Conservation (phyloP, 2,888 invertebrate genomes). For the Lasioglossum vierecki region DNA sequence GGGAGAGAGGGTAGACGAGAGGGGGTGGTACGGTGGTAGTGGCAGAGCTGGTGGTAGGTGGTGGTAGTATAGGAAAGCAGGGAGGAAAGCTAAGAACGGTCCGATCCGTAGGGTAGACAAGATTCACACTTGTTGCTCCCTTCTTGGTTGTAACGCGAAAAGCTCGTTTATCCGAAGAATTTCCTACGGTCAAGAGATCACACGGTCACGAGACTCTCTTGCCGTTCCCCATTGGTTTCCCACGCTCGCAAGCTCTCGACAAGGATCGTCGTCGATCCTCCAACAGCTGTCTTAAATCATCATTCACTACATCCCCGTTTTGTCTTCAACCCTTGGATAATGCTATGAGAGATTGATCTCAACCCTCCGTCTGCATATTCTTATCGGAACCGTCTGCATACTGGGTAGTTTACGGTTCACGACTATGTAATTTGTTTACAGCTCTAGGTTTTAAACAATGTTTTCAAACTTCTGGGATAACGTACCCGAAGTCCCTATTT, state of each 20-base stretch:
- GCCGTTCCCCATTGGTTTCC: neutral
- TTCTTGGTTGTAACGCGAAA: conserved; percentile 66
- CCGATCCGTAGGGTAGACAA: conserved; percentile 68
- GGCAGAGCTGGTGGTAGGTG: neutral
- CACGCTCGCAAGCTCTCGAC: neutral
- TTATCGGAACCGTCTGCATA: neutral
- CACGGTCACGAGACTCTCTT: neutral
- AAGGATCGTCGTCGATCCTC: neutral
- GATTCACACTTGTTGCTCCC: conserved; percentile 77
- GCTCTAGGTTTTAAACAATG: neutral
- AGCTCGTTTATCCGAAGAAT: conserved; percentile 64
- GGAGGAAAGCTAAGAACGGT: conserved; percentile 56
- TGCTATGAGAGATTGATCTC: no score
- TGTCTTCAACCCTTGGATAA: neutral
- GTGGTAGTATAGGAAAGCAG: conserved; percentile 37
- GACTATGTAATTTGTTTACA: no score
- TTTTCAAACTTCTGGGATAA: neutral
- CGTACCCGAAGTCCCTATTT: no score
- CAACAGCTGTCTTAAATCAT: neutral
- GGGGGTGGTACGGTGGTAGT: conserved; percentile 3
- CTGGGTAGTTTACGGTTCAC: neutral
- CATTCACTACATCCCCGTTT: neutral
- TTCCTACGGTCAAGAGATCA: conserved; percentile 62
- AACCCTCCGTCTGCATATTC: neutral
- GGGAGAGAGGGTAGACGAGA: neutral